Evolutionary conservation across 2,113 vertebrate genomes (phyloP).

Genomic region (Strix aluco): DNA sequence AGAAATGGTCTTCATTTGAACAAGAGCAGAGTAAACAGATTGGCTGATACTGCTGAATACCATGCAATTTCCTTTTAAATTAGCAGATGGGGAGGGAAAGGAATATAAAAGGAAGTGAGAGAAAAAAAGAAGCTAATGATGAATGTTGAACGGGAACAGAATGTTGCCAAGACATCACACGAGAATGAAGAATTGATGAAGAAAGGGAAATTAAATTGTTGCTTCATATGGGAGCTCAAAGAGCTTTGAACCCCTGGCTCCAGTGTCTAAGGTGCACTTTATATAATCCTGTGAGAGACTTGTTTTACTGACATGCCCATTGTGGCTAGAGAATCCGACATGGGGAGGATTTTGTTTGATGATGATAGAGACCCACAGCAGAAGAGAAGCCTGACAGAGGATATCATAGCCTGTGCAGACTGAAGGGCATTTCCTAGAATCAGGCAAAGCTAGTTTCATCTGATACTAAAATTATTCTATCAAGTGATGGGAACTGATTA

Average conservation of each 20-base stretch:
- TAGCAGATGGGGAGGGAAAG: slow-evolving; percentile 62
- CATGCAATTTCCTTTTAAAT: slow-evolving; percentile 63
- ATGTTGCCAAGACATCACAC: slow-evolving; percentile 53
- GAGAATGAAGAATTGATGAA: slow-evolving; percentile 56
- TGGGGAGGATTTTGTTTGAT: background rate
- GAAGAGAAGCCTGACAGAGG: background rate
- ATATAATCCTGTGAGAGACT: background rate
- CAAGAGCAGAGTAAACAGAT: slow-evolving; percentile 56
- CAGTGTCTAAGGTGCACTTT: background rate
- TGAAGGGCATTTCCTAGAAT: background rate
- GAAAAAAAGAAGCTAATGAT: slow-evolving; percentile 49
- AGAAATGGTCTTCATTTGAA: slow-evolving; percentile 42
- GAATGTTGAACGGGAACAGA: slow-evolving; percentile 41
- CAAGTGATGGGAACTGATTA: slow-evolving; percentile 39
- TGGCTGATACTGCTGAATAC: slow-evolving; percentile 55
- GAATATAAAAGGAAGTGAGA: slow-evolving; percentile 53
- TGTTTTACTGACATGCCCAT: background rate
- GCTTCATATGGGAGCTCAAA: background rate
- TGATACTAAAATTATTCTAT: slow-evolving; percentile 23
- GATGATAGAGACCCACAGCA: background rate
- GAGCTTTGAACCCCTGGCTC: background rate
- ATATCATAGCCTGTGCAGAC: background rate
- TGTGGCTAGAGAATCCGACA: background rate
- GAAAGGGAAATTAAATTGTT: slow-evolving; percentile 55
- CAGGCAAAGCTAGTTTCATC: slow-evolving; percentile 9